Conservation (phyloP, 2,797 vertebrate species). For the Lepus townsendii region DNA sequence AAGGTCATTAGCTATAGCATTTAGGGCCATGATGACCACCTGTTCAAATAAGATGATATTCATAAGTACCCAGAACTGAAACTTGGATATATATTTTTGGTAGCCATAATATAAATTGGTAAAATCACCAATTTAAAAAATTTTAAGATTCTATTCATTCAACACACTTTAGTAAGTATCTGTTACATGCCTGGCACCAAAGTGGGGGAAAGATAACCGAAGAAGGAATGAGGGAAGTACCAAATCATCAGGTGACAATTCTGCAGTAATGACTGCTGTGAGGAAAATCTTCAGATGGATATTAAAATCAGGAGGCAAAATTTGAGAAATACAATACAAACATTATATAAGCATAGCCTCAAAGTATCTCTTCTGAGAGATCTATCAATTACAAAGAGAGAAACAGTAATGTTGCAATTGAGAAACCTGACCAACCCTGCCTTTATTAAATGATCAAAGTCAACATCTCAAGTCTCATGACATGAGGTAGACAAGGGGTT, state of each 20-base stretch:
- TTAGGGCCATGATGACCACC: no score
- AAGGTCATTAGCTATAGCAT: no score
- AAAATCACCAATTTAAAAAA: no score
- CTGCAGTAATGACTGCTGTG: background rate
- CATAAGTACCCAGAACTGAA: no score
- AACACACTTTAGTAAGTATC: no score
- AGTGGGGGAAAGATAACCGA: background rate
- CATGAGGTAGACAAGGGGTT: background rate
- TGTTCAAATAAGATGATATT: no score
- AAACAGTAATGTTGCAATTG: background rate
- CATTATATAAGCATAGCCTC: background rate
- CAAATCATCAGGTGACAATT: background rate
- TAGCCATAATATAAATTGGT: no score
- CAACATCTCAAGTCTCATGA: background rate
- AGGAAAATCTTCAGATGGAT: background rate
- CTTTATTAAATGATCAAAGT: background rate
- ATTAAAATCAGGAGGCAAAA: background rate
- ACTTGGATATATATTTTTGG: no score
- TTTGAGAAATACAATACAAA: background rate
- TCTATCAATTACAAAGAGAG: background rate
- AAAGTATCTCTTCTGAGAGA: background rate
- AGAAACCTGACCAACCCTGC: background rate
- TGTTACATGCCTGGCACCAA: no score
- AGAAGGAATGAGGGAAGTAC: conserved; percentile 3
- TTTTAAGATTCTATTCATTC: no score